Percentiles rank a stretch among this genome's conserved stretches.
These are phyloP conservation scores for Sebastolobus altivelis DNA, from an alignment of 2,797 vertebrate genomes.

Conservation along the genomic window DNA sequence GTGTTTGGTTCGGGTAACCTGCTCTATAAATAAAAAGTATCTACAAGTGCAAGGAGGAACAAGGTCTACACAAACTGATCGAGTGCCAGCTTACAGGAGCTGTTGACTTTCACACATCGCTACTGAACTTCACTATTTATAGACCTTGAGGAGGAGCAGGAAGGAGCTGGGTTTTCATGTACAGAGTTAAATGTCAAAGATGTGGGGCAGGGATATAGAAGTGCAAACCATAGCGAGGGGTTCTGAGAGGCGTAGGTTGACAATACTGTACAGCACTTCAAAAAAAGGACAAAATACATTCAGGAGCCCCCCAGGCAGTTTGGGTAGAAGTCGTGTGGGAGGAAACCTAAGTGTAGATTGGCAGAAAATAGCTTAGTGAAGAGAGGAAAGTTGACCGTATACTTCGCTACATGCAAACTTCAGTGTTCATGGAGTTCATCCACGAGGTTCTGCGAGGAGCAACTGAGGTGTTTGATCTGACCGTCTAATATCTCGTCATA, in stretches of 20 bases:
- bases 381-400: slow-evolving; percentile 24
- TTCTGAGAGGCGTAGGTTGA: slow-evolving; percentile 57
- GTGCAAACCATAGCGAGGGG: slow-evolving; percentile 50
- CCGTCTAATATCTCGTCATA: not conserved
- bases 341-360: slow-evolving; percentile 42
- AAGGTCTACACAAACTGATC: slow-evolving; percentile 51
- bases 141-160: slow-evolving; percentile 45
- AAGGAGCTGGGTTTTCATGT: slow-evolving; percentile 31
- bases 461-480: slow-evolving; percentile 29
- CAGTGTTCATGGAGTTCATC: slow-evolving; percentile 1
- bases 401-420: slow-evolving; percentile 48
- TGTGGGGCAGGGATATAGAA: slow-evolving; percentile 15
- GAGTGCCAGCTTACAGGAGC: slow-evolving; percentile 33
- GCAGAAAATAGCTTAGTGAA: slow-evolving; percentile 52
- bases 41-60: slow-evolving; percentile 74
- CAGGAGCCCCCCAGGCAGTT: slow-evolving; percentile 74
- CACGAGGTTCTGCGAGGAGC: slow-evolving; percentile 7
- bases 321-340: slow-evolving; percentile 40
- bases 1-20: slow-evolving; percentile 65
- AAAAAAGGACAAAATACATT: slow-evolving; percentile 81
- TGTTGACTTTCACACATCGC: slow-evolving; percentile 36
- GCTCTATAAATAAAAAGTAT: slow-evolving; percentile 78
- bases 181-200: slow-evolving; percentile 32
- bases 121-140: slow-evolving; percentile 33
- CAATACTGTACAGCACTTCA: slow-evolving; percentile 81